Conservation (phyloP, 2,797 vertebrate species). For the Threskiornis aethiopicus region DNA sequence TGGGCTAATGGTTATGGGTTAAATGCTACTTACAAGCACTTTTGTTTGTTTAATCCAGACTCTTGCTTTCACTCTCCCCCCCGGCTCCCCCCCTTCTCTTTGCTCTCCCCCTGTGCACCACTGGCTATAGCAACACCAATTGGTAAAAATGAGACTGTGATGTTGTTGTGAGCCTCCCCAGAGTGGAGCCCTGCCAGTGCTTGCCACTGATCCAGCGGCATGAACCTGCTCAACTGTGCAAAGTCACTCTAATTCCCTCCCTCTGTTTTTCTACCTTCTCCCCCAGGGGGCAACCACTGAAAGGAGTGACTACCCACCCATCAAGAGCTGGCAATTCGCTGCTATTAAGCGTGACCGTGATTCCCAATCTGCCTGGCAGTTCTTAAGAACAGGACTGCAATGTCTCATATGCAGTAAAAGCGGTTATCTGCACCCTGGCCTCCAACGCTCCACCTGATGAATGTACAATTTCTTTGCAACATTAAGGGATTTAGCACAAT, state of each 20-base stretch:
- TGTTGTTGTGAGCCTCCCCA: constrained; percentile 80
- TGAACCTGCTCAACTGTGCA: constrained; percentile 83
- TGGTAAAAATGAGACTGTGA: constrained; percentile 82
- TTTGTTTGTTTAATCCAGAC: constrained; percentile 72
- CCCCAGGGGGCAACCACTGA: constrained; percentile 84
- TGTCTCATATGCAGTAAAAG: constrained; percentile 81
- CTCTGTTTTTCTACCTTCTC: constrained; percentile 85
- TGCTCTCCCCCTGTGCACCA: constrained; percentile 73
- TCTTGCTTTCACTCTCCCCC: constrained; percentile 55
- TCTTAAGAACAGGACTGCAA: constrained; percentile 80
- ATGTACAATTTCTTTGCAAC: constrained; percentile 61
- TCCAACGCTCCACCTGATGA: constrained; percentile 74
- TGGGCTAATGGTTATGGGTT: constrained; percentile 64
- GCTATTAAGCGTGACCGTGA: constrained; percentile 83
- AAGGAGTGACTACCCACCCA: constrained; percentile 85
- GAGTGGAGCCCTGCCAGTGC: constrained; percentile 82
- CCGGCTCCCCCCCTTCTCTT: constrained; percentile 20
- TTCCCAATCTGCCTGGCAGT: constrained; percentile 82
- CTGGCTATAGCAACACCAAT: constrained; percentile 79
- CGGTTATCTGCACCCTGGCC: constrained; percentile 77
- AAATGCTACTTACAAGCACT: constrained; percentile 57
- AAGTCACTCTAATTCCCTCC: constrained; percentile 85
- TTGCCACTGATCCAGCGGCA: constrained; percentile 82
- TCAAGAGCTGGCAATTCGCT: constrained; percentile 83
- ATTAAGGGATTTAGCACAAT: constrained; percentile 71